These are phyloP conservation scores for Oryzias celebensis DNA, from an alignment of 2,113 vertebrate species.

Conservation along the genomic window DNA sequence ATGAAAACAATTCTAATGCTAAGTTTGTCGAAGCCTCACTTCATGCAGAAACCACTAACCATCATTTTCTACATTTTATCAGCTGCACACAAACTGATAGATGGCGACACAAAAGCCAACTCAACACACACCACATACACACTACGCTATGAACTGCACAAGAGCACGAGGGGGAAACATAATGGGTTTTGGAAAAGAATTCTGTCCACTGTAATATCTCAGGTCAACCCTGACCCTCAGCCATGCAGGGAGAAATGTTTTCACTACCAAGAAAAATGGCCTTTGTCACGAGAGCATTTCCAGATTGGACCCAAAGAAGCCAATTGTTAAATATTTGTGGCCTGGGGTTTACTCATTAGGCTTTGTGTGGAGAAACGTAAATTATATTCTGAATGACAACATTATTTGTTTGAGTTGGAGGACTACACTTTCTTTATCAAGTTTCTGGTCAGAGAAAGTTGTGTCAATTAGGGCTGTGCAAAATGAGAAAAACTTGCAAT, in stretches of 20 bases:
- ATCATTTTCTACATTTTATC: constrained; percentile 3
- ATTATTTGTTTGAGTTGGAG: no score
- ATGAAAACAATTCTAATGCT: constrained; percentile 23
- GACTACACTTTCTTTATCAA: no score
- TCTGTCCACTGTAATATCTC: constrained; percentile 1
- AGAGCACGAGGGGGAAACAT: constrained; percentile 11
- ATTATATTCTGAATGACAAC: constrained; percentile 15
- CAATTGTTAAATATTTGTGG: constrained; percentile 50
- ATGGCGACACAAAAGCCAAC: no score
- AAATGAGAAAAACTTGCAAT: no score
- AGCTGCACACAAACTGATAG: constrained; percentile 45
- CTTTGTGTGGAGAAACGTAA: constrained; percentile 9
- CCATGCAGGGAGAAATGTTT: neutral
- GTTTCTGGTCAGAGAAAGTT: no score
- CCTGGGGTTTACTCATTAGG: constrained; percentile 9
- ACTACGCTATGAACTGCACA: constrained; percentile 2
- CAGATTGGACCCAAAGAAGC: constrained; percentile 40
- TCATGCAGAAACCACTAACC: neutral
- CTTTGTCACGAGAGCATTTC: constrained; percentile 47
- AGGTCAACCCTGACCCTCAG: constrained; percentile 11
- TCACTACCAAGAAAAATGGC: constrained; percentile 19
- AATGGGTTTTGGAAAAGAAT: constrained; percentile 21
- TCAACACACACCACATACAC: neutral
- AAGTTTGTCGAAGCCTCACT: constrained; percentile 14
- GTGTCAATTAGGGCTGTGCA: no score